Evolutionary conservation across 2,113 vertebrate species (phyloP), one percentile per base, ranked within the genome.

Genomic region (Urocitellus parryii): DNA sequence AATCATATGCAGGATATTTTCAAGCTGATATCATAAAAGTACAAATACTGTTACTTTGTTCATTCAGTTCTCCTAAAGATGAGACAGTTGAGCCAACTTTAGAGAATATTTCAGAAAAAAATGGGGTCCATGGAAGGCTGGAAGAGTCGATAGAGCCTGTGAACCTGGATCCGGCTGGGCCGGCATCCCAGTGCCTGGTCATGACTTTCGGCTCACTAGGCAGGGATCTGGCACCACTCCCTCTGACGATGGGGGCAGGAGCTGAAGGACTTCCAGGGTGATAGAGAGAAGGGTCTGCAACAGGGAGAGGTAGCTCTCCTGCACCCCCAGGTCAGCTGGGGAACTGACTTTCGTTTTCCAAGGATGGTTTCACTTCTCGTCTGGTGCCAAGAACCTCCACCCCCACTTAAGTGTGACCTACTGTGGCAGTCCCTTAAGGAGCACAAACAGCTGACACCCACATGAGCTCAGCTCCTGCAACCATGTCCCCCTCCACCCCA

Each of bases 111-210:
- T 4, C 1, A 27, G 68, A 89, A 68, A 70, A 82, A 34, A 10
- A 22, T 3, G 53, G 42, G 27, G 32, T 39, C 37, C 13, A 4
- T 2, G 5, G 29, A 67, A 81, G 37, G 14, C 72, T 34, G 22
- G 56, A 20, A 22, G 68, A 20, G n/a, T 8, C 27, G 12, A 77
- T 45, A 45, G 45, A 45, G 7, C 32, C 61, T 9, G 4, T 8
- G 29, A 20, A 4, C 8, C 2, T 5, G 10, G 13, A 20, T 4
- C 4, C 3, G 22, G 25, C 51, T 34, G 45, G 39, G 8, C 16
- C 2, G 16, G 53, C 11, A 2, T 3, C 18, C 16, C 9, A 0
- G 53, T 0, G 0, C 37, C 53, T 1, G 12, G 20, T 1, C 1
- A 27, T 1, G 25, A 48, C 2, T 25, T 11, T 12, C 45, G 4